Evolutionary conservation across 92 coral and sea anemone species (phyloP).

Genomic region (Epizoanthus fatuus): DNA sequence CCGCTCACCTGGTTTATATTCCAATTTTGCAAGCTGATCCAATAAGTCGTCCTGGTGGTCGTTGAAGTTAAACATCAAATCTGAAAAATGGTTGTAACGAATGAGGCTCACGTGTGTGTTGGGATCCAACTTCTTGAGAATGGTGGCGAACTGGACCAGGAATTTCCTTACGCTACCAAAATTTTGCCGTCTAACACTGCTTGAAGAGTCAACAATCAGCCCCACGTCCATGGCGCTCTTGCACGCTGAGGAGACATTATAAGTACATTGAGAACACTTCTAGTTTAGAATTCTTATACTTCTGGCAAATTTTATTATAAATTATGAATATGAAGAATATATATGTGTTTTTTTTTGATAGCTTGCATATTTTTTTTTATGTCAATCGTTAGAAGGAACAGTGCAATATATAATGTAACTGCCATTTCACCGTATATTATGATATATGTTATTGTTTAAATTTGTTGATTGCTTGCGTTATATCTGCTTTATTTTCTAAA

Average conservation of each 20-base stretch:
- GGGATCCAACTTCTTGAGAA: slow-evolving; percentile 1
- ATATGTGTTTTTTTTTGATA: too few species aligned
- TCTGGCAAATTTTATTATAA: neutral
- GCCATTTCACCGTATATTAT: too few species aligned
- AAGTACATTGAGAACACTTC: neutral
- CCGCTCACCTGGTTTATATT: slow-evolving; percentile 22
- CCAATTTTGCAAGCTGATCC: neutral
- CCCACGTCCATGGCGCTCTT: slow-evolving; percentile 40
- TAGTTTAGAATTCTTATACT: neutral
- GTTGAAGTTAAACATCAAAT: slow-evolving; percentile 38
- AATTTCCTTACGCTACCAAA: slow-evolving; percentile 9
- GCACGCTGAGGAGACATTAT: slow-evolving; percentile 14
- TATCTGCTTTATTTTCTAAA: too few species aligned
- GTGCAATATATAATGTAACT: too few species aligned
- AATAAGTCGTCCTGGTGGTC: neutral
- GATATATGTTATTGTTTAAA: too few species aligned
- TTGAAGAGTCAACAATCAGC: slow-evolving; percentile 30
- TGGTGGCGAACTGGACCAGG: slow-evolving; percentile 6
- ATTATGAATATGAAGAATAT: neutral
- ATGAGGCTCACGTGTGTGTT: slow-evolving; percentile 24
- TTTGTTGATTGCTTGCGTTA: too few species aligned
- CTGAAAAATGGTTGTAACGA: slow-evolving; percentile 25
- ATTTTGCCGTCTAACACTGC: slow-evolving; percentile 21
- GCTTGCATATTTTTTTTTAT: too few species aligned
- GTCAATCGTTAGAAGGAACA: too few species aligned